Evolutionary conservation across 37 sponge, comb jelly and placozoan genomes (phyloP), one percentile per base, ranked within the genome.

Genomic region (Beroe ovata): DNA sequence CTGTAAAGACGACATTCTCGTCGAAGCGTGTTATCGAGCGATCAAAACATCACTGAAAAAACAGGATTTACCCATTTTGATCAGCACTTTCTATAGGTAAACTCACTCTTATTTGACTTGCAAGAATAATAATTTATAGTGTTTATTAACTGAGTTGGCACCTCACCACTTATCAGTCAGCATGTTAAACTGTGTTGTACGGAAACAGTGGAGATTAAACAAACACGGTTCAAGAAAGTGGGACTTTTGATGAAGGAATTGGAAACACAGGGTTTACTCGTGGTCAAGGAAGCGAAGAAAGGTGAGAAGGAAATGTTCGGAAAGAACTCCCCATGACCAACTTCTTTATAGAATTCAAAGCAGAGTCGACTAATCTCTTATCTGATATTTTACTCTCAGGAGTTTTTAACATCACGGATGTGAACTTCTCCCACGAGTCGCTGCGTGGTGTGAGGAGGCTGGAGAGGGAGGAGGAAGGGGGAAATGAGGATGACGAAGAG

Each of bases 401-500:
- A 42, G 84, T 77, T 1, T 42, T 42, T 30, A 77, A n/a, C 11
- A 77, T 77, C 35, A 77, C 84, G n/a, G 84, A 77, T 21, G 54
- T 77, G 26, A 77, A 77, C 84, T 77, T 77, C 38, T 20, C 84
- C 2, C 84, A 77, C 84, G 26, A 16, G 38, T 21, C 1, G 1
- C 38, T 77, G 8, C 16, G 84, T 1, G 47, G 84, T 21, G 54
- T 77, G 8, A 77, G 33, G 84, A 77, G 38, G 28, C 47, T 77
- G 84, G 84, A 77, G 47, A 77, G 41, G n/a, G 84, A 77, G 47
- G 84, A 77, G 38, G 84, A 77, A 54, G 54, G 54, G 54, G n/a
- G n/a, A n/a, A 25, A 62, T 20, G 84, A 77, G 41, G 84, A 36
- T 1, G 84, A 77, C 16, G 84, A 77, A 25, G 84, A 77, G 25